Base-by-base conservation (phyloP, 1,140 invertebrate genomes). In the Zaprionus davidi region DNA sequence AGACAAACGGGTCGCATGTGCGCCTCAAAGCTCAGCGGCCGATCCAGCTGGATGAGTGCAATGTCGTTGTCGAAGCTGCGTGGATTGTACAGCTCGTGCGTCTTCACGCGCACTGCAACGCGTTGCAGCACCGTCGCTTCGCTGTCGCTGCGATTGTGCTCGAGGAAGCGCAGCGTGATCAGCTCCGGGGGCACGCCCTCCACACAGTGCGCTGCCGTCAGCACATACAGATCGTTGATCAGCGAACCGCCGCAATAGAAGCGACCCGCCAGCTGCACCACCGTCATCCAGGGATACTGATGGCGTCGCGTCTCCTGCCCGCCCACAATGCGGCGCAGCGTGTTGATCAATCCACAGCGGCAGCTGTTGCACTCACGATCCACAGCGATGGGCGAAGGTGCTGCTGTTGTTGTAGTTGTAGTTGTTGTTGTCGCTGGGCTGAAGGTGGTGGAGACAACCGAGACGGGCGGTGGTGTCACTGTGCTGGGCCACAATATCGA, bases 21-120 rank as follows among this genome's bases (percentile, higher is more conserved):
- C 13, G 94, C 94, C 41, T 95, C 93, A 6, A 94, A 92, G 26
- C 77, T 74, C 1, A 97, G 93, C 0, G 95, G 94, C n/a, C 94
- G 82, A 69, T 95, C 94, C 44, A 98, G 93, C 59, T 95, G 94
- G 20, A 98, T 92, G 1, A 98, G 92, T 0, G 96, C 97, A 64
- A 98, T 97, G 81, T 98, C 97, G 82, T 97, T 96, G 88, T 97
- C 95, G 77, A 95, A 96, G 2, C 94, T 96, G 20, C 94, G 93
- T 1, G 94, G 88, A 90, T 96, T 95, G 92, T 96, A 97, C 49
- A 95, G 93, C 15, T 95, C 94, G 80, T 97, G 97, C 5, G 94
- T 63, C 3, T 84, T 93, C 0, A 94, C 79, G 5, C 58, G 36
- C 6, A 17, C 22, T 0, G 77, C 85, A 13, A 56, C 63, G 28